Base-by-base conservation (phyloP, 1,140 invertebrate species). In the Drosophila tropicalis region DNA sequence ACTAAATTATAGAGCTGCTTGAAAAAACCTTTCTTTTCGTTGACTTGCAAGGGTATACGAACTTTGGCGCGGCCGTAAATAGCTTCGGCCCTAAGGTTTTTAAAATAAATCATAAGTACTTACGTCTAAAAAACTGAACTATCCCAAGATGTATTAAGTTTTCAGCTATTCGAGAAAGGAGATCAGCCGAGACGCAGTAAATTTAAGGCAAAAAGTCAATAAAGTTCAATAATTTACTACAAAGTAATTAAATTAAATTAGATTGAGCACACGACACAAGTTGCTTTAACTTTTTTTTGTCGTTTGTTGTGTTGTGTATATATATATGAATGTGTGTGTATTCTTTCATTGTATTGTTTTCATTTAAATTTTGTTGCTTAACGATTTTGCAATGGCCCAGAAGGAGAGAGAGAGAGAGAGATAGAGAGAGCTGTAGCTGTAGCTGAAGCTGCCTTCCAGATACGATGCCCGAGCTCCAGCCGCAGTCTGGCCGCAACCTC, bases 201-300 rank as follows among this genome's bases (percentile, higher is more conserved):
- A 3, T 36, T 58, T 32, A 9, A 51, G 44, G 17, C 44, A 12
- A 51, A 70, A 67, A 62, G 66, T 36, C 74, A 72, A 77, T 83
- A 72, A 83, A 83, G 72, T 77, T 80, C 60, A 64, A 67, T 76
- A 84, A 73, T 77, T 77, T 80, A 84, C 63, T 62, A 29, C 70
- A 63, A 63, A 65, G 81, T 83, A 84, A 82, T 86, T 81, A 86
- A 85, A 82, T 85, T 57, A 86, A 85, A 82, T 85, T 57, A 86
- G 86, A 82, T 82, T 79, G 76, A 86, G 81, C 66, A 58, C 71
- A 69, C 70, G 75, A 86, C 81, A 60, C 70, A 81, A 85, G 82
- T 81, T 65, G 83, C 72, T 74, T 72, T 5, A 86, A 81, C 71
- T 72, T 78, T 85, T 78, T 77, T 12, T 10, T 22, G 2, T 55